Conservation (phyloP, 2,888 invertebrate species). For the Choreutis nemorana region DNA sequence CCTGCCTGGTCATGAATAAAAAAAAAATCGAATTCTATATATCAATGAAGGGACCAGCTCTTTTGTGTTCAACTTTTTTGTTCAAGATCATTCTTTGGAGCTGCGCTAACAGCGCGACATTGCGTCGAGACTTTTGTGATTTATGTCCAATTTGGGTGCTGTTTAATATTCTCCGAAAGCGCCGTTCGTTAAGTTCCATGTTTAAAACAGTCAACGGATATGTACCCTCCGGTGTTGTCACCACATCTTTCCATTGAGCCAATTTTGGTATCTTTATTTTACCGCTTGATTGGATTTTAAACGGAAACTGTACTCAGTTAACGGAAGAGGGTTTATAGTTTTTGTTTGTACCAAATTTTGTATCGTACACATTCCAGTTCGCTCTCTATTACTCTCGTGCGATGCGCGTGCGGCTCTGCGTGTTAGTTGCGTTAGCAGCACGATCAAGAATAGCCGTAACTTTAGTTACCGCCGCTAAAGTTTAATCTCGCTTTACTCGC, state of each 20-base stretch:
- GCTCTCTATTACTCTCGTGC: constrained; percentile 40
- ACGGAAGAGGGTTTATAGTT: constrained; percentile 39
- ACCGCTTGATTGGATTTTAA: constrained; percentile 42
- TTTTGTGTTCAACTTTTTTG: constrained; percentile 1
- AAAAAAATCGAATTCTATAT: no score
- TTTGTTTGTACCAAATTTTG: constrained; percentile 40
- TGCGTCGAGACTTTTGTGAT: constrained; percentile 50
- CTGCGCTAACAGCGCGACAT: no score
- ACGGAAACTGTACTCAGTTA: constrained; percentile 47
- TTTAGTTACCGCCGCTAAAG: constrained; percentile 30
- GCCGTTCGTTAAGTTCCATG: constrained; percentile 45
- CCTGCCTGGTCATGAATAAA: no score
- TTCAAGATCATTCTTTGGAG: no score
- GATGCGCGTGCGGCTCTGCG: constrained; percentile 46
- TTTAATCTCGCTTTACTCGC: constrained; percentile 21
- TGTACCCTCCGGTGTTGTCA: constrained; percentile 56
- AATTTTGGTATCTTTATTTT: constrained; percentile 32
- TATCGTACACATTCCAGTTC: constrained; percentile 28
- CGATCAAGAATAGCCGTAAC: constrained; percentile 56
- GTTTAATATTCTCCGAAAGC: constrained; percentile 43
- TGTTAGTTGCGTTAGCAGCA: constrained; percentile 55
- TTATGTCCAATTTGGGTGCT: constrained; percentile 35
- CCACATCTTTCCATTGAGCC: constrained; percentile 31
- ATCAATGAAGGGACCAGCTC: neutral
- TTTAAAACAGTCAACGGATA: constrained; percentile 52